These are phyloP conservation scores for Otocyon megalotis DNA, from an alignment of 2,113 vertebrate species.

Conservation along the genomic window DNA sequence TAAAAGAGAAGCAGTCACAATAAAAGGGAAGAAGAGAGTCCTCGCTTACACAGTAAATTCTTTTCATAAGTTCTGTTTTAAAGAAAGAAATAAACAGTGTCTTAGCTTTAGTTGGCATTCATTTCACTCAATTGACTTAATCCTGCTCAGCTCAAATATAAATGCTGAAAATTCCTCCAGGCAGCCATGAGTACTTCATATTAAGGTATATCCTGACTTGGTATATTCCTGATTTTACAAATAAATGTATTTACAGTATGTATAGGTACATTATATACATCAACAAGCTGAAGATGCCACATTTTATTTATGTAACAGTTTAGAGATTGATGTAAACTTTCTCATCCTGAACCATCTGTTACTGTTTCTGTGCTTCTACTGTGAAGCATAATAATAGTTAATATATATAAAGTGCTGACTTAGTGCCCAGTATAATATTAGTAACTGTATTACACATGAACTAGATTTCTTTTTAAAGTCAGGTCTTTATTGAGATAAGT, in stretches of 20 bases:
- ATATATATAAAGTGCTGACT: conserved; percentile 4
- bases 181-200: not conserved
- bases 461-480: conserved; percentile 19
- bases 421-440: not conserved
- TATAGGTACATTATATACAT: not conserved
- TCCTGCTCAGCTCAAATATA: conserved; percentile 2
- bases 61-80: conserved; percentile 22
- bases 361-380: not conserved
- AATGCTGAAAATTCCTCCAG: not conserved
- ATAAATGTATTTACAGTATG: not conserved
- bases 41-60: not conserved
- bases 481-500: not conserved
- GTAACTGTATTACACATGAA: not conserved
- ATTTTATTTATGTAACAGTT: conserved; percentile 1
- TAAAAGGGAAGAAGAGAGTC: not conserved
- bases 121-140: not conserved
- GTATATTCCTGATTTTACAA: conserved; percentile 22
- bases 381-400: not conserved
- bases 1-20: not conserved
- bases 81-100: not conserved
- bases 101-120: conserved; percentile 14
- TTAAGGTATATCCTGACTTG: conserved; percentile 1
- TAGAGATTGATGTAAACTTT: conserved; percentile 15
- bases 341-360: conserved; percentile 11
- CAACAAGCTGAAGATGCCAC: not conserved